Evolutionary conservation across 2,797 vertebrate genomes (phyloP).

Genomic region (Xerus rutilus): DNA sequence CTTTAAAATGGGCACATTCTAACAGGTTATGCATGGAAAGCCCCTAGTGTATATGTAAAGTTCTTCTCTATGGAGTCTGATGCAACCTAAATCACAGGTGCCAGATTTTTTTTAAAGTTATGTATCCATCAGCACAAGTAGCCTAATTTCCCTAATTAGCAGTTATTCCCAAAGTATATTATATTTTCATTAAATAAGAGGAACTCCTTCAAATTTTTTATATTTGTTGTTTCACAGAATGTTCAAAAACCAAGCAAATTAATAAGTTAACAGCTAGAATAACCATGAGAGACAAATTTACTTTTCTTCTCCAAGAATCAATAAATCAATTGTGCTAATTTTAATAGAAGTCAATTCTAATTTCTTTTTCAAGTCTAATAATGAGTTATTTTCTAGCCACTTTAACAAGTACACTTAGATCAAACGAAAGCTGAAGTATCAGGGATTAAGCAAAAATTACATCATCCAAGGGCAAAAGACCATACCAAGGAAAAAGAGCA

Average conservation of each 20-base stretch:
- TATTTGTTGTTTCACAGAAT: not conserved
- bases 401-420: not conserved
- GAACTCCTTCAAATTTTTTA: not conserved
- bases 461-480: not conserved
- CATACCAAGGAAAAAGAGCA: not conserved
- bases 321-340: constrained; percentile 38
- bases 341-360: constrained; percentile 23
- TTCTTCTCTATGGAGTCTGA: not conserved
- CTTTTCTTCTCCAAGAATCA: constrained; percentile 37
- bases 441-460: not conserved
- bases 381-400: constrained; percentile 48
- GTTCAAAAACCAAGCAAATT: not conserved
- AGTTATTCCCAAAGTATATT: not conserved
- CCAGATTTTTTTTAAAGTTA: not conserved
- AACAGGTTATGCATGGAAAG: not conserved
- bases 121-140: not conserved
- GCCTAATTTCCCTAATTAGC: not conserved
- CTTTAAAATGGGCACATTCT: not conserved
- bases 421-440: not conserved
- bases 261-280: not conserved
- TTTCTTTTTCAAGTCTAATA: not conserved
- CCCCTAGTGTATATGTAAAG: not conserved
- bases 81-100: not conserved
- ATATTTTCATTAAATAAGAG: not conserved
- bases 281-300: not conserved